phyloP scores from a whole-genome alignment of 2,888 invertebrate genomes.

The Campaea margaritaria region DNA sequence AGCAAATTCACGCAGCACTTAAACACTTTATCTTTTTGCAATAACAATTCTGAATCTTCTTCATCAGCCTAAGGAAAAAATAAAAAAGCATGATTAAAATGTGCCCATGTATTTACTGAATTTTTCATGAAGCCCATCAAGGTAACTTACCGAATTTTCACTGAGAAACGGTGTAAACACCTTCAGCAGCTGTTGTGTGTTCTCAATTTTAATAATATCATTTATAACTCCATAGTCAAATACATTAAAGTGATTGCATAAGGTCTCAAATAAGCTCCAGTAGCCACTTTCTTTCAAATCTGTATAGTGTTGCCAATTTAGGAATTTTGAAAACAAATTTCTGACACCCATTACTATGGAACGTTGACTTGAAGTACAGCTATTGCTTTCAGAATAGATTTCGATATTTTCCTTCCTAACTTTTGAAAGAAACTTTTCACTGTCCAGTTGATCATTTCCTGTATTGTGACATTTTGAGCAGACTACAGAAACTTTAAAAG shows the following conservation, averaged over 20 bases:
- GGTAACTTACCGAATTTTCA: constrained; percentile 38
- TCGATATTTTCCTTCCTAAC: constrained; percentile 49
- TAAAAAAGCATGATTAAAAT: background rate
- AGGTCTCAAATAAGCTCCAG: constrained; percentile 61
- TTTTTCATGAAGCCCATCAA: too few relatives aligned
- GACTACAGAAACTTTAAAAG: constrained; percentile 54
- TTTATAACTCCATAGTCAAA: constrained; percentile 62
- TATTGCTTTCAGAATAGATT: constrained; percentile 53
- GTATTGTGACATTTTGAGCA: constrained; percentile 68
- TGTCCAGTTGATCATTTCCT: constrained; percentile 32
- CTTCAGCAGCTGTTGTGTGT: constrained; percentile 60
- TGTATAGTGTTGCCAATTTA: constrained; percentile 65
- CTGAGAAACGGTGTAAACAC: constrained; percentile 62
- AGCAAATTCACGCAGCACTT: constrained; percentile 70
- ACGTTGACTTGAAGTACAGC: constrained; percentile 49
- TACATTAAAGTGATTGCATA: constrained; percentile 73
- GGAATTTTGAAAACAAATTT: constrained; percentile 68
- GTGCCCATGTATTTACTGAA: background rate
- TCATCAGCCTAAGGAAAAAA: constrained; percentile 46
- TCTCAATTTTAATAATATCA: constrained; percentile 62
- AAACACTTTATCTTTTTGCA: constrained; percentile 67
- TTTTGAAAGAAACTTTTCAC: constrained; percentile 40
- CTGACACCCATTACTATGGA: constrained; percentile 57
- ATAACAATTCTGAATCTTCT: constrained; percentile 54
- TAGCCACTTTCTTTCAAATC: constrained; percentile 58